Evolutionary conservation across 2,797 vertebrate genomes (phyloP), one percentile per base, ranked within the genome.

Genomic region (Hippocampus kuda): DNA sequence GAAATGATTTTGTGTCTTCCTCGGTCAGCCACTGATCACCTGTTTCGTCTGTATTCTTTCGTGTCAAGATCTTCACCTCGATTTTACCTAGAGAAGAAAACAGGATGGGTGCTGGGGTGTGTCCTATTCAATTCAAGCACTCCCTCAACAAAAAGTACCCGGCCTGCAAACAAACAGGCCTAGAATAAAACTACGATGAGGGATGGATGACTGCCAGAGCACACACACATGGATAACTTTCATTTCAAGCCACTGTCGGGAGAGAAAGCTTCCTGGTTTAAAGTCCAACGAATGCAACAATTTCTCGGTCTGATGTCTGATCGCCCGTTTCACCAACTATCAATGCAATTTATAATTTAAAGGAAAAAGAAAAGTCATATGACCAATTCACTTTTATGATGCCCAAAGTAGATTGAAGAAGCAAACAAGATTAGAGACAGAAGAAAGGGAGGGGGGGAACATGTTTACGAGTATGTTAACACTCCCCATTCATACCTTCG

Each of bases 1-100:
- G 92, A 81, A 97, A 94, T 73, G 92, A 94, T 84, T 92, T 95
- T 3, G 94, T 97, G 76, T 97, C 95, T 75, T 97, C 95, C 56
- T 97, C 95, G 2, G 92, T 94, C 72, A 98, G 87, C 94, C 94
- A 96, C 60, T 93, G 94, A 34, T 93, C 89, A 13, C 93, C 94
- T 0, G 93, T 88, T 16, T 92, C 87, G 56, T 94, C 91, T 74
- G 91, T 77, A 61, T 90, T 90, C 81, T 93, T 85, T 48, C 93
- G 77, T 0, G 92, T 91, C 77, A 96, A 88, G 59, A 98, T 96
- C 85, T 96, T 98, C 76, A 98, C 95, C 81, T 97, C 95, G 53
- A 98, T 97, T 88, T 96, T 97, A 76, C 95, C 95, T 97, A 18
- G 62, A 69, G 48, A 66, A 3, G 59, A 27, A 26, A 24, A 59